Evolutionary conservation across 2,888 invertebrate species (phyloP).

Genomic region (Ormyrus labotus): DNA sequence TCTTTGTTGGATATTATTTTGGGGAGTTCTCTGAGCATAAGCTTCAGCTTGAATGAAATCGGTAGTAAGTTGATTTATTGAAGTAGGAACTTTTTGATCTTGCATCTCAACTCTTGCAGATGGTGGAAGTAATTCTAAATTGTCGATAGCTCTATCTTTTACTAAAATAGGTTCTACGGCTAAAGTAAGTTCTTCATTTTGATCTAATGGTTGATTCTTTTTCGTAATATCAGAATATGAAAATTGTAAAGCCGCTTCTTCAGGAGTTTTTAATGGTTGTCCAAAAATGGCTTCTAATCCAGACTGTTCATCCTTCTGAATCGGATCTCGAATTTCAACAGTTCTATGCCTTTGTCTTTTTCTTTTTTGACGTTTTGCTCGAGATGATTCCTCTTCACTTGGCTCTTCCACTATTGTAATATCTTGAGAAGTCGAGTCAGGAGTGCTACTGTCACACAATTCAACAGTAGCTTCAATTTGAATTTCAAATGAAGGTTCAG

Average conservation of each 20-base stretch:
- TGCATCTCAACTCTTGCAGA: background rate
- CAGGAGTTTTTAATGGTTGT: slow-evolving; percentile 56
- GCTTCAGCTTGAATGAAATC: slow-evolving; percentile 65
- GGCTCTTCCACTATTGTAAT: slow-evolving; percentile 43
- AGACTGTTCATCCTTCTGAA: slow-evolving; percentile 50
- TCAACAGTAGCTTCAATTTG: slow-evolving; percentile 70
- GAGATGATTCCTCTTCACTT: slow-evolving; percentile 38
- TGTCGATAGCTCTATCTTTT: slow-evolving; percentile 59
- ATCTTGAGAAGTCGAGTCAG: slow-evolving; percentile 59
- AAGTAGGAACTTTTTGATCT: background rate
- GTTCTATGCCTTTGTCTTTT: slow-evolving; percentile 53
- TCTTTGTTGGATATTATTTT: slow-evolving; percentile 76
- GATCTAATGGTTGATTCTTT: slow-evolving; percentile 21
- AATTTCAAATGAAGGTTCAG: slow-evolving; percentile 68
- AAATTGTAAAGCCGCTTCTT: slow-evolving; percentile 57
- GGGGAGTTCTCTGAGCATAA: slow-evolving; percentile 59
- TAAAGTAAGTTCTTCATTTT: slow-evolving; percentile 63
- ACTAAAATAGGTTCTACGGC: slow-evolving; percentile 61
- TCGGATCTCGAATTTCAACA: slow-evolving; percentile 37
- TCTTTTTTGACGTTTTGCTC: slow-evolving; percentile 41
- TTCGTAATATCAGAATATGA: slow-evolving; percentile 67
- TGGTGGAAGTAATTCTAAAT: slow-evolving; percentile 58
- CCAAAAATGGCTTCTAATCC: slow-evolving; percentile 62
- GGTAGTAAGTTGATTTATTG: slow-evolving; percentile 48
- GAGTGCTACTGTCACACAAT: slow-evolving; percentile 64